phyloP scores from a whole-genome alignment of 2,888 invertebrate genomes.

The Morinoia aosen region DNA sequence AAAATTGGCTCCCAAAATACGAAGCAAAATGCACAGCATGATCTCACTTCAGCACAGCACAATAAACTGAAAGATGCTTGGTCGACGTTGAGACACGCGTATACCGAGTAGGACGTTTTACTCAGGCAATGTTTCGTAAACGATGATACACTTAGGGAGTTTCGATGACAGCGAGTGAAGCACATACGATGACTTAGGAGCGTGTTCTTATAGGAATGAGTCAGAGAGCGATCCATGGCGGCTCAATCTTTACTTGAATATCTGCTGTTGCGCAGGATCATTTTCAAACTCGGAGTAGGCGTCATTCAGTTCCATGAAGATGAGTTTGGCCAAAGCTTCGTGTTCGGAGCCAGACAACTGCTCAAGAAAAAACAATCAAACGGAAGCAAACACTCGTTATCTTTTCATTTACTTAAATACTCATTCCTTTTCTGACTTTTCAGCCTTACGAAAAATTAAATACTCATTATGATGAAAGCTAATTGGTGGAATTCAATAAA shows the following conservation, averaged over 20 bases:
- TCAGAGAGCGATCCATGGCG: not conserved
- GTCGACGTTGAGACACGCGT: not conserved
- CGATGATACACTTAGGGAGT: not conserved
- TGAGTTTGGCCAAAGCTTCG: constrained; percentile 93
- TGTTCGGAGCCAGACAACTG: constrained; percentile 94
- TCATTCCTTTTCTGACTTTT: not conserved
- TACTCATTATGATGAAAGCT: too few species aligned
- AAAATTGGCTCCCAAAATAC: not conserved
- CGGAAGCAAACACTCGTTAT: not conserved
- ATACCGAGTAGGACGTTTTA: not conserved
- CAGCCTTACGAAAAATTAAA: too few species aligned
- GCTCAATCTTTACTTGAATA: constrained; percentile 60
- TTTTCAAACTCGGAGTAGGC: constrained; percentile 98
- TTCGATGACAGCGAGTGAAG: not conserved
- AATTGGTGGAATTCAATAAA: too few species aligned
- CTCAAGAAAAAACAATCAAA: constrained; percentile 70
- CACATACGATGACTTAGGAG: not conserved
- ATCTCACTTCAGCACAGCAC: not conserved
- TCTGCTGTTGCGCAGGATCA: constrained; percentile 68
- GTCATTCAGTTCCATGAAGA: constrained; percentile 99
- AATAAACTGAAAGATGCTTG: not conserved
- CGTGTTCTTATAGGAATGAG: not conserved
- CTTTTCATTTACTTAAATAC: not conserved
- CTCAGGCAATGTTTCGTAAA: not conserved
- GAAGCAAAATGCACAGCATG: not conserved